A percentile compares a stretch with the other conserved stretches of the same genome.
phyloP scores from a whole-genome alignment of 2,888 invertebrate species.

The Timema podura region DNA sequence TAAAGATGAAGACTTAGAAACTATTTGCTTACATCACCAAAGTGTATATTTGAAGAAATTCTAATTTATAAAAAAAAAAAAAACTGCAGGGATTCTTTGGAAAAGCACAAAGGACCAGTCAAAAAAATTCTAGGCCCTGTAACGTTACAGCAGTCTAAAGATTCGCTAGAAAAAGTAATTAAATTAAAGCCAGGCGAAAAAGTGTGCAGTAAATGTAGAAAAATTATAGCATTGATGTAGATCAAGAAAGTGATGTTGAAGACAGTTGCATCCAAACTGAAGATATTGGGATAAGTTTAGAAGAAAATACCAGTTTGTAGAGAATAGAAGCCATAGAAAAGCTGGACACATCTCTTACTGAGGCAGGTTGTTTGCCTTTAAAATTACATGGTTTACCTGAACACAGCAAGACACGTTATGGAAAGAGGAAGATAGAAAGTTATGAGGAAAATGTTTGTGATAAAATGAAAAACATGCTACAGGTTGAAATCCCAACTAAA shows the following conservation, averaged over 20 bases:
- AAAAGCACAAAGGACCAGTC: constrained; percentile 1
- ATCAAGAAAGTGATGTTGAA: no score
- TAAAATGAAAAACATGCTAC: constrained; percentile 11
- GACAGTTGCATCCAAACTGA: no score
- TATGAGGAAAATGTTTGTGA: constrained; percentile 9
- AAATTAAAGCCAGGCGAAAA: not conserved
- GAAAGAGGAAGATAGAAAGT: constrained; percentile 15
- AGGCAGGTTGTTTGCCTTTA: not conserved
- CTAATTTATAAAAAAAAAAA: not conserved
- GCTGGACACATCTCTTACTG: not conserved
- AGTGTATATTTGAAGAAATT: not conserved
- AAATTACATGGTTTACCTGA: constrained; percentile 6
- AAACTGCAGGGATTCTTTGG: constrained; percentile 3
- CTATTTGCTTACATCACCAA: not conserved
- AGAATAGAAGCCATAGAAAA: no score
- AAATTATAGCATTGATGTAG: no score
- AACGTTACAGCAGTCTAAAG: not conserved
- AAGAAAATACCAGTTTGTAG: no score
- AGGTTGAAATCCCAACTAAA: constrained; percentile 14
- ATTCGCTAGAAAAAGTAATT: not conserved
- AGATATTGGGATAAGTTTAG: no score
- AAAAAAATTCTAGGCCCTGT: not conserved
- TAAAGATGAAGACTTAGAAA: not conserved
- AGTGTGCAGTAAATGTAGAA: not conserved
- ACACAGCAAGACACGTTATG: not conserved